Evolutionary conservation across 2,797 vertebrate species (phyloP).

Genomic region (Pteropus rufus): DNA sequence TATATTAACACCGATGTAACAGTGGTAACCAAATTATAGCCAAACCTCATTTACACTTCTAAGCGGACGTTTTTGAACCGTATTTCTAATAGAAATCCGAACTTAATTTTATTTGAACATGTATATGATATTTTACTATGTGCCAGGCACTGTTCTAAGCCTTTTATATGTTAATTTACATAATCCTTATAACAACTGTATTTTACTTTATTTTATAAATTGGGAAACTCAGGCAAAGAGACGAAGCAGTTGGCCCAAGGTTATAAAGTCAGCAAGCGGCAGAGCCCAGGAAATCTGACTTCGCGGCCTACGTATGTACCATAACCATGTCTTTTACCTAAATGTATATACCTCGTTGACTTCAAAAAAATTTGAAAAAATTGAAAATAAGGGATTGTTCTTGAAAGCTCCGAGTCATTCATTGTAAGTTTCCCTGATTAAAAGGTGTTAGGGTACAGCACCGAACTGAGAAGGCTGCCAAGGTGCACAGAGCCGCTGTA

Average conservation of each 20-base stretch:
- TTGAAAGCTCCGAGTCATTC: not conserved
- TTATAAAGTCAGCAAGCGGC: not conserved
- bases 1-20: not conserved
- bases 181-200: not conserved
- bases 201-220: conserved; percentile 41
- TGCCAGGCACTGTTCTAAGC: not conserved
- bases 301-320: not conserved
- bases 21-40: not conserved
- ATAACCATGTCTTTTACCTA: not conserved
- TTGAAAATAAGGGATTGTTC: not conserved
- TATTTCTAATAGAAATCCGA: conserved; percentile 5
- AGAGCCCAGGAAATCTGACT: not conserved
- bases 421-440: not conserved
- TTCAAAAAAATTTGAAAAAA: conserved; percentile 19
- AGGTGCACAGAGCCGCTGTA: not conserved
- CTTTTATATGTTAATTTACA: not conserved
- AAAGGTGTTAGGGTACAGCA: not conserved
- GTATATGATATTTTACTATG: not conserved
- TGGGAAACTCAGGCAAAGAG: not conserved
- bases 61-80: not conserved
- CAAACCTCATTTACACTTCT: conserved; percentile 9
- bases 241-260: not conserved
- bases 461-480: not conserved
- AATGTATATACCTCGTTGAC: not conserved
- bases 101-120: conserved; percentile 22